Conservation (phyloP, 2,797 vertebrate species). For the Acipenser transmontanus region DNA sequence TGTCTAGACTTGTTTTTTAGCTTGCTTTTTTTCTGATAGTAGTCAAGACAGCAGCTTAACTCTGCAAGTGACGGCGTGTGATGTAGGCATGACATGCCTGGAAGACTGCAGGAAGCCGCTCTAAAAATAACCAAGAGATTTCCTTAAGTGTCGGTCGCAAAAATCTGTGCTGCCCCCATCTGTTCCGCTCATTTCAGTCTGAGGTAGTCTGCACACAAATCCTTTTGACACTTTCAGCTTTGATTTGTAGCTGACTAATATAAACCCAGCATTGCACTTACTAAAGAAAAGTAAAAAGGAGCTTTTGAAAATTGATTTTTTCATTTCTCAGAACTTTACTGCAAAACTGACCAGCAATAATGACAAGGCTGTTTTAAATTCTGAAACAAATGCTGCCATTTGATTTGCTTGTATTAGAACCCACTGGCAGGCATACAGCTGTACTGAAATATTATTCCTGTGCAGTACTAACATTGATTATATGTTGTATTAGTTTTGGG, state of each 20-base stretch:
- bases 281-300: too few species aligned
- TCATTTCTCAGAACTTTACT: too few species aligned
- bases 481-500: too few species aligned
- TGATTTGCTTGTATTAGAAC: too few species aligned
- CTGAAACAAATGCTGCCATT: too few species aligned
- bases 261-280: too few species aligned
- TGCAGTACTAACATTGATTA: too few species aligned
- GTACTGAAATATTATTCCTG: too few species aligned
- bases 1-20: slow-evolving; percentile 22
- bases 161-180: slow-evolving; percentile 44
- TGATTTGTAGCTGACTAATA: slow-evolving; percentile 1
- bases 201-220: neutral
- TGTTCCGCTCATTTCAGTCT: slow-evolving; percentile 11
- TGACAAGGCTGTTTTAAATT: too few species aligned
- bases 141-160: slow-evolving; percentile 43
- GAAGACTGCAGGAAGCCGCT: slow-evolving; percentile 48
- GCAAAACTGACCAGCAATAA: too few species aligned
- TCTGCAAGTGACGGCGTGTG: slow-evolving; percentile 41
- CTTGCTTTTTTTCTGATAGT: slow-evolving; percentile 19
- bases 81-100: slow-evolving; percentile 43
- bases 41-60: slow-evolving; percentile 39
- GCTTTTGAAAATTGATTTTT: too few species aligned
- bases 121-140: slow-evolving; percentile 52
- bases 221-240: neutral
- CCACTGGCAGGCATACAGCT: too few species aligned